phyloP scores from a whole-genome alignment of 2,797 vertebrate genomes.

The Valencia hispanica region DNA sequence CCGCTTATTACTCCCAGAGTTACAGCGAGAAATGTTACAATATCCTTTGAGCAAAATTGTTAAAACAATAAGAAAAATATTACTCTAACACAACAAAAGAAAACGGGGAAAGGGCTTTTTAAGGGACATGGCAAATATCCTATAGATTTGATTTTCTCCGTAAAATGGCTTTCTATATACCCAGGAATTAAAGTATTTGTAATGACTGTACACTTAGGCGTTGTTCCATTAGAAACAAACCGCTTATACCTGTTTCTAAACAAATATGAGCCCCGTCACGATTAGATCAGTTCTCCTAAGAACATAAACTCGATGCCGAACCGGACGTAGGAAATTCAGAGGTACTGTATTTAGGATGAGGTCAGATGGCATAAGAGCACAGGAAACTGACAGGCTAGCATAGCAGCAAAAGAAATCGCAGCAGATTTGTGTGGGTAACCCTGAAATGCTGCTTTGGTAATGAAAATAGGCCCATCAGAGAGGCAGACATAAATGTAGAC shows the following conservation, averaged over 20 bases:
- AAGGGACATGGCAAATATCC: slow-evolving; percentile 37
- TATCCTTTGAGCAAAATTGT: slow-evolving; percentile 13
- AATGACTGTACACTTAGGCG: slow-evolving; percentile 45
- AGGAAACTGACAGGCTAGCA: slow-evolving; percentile 40
- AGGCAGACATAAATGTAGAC: slow-evolving; percentile 47
- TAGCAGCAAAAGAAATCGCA: slow-evolving; percentile 74
- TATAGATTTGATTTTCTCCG: slow-evolving; percentile 29
- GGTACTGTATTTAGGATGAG: slow-evolving; percentile 70
- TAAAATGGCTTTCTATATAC: slow-evolving; percentile 17
- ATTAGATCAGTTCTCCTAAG: slow-evolving; percentile 42
- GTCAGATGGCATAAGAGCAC: slow-evolving; percentile 49
- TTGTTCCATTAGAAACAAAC: slow-evolving; percentile 59
- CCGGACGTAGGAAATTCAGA: slow-evolving; percentile 68
- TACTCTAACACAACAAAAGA: background rate
- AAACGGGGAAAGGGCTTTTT: slow-evolving; percentile 7
- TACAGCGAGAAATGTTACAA: slow-evolving; percentile 47
- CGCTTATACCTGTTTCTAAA: slow-evolving; percentile 30
- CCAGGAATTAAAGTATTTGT: slow-evolving; percentile 36
- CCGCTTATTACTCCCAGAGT: background rate
- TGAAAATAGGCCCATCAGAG: slow-evolving; percentile 79
- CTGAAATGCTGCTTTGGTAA: slow-evolving; percentile 97
- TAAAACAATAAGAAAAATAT: too few relatives aligned
- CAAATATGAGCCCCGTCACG: slow-evolving; percentile 30
- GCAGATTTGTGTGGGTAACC: slow-evolving; percentile 90
- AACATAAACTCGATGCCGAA: slow-evolving; percentile 51